A percentile compares a stretch with the other conserved stretches of the same genome.
phyloP scores from a whole-genome alignment of 1,140 invertebrate species.

The Caenorhabditis briggsae region DNA sequence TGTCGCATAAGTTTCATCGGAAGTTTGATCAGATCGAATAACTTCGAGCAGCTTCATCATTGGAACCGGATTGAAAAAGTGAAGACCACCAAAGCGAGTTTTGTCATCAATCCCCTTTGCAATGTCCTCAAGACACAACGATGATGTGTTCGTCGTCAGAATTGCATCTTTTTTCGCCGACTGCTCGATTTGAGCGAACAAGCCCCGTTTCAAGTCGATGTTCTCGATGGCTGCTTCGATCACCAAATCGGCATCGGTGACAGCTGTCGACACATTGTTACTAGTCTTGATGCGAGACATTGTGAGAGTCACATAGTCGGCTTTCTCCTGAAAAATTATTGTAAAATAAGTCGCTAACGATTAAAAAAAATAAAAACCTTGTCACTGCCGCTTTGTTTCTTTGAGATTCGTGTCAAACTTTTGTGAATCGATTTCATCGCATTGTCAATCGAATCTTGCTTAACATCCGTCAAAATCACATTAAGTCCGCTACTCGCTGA shows the following conservation, averaged over 20 bases:
- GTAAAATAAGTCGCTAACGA: not conserved
- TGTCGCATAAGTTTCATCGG: slow-evolving; percentile 84
- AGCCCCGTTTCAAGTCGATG: slow-evolving; percentile 65
- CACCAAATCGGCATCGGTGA: slow-evolving; percentile 70
- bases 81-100: slow-evolving; percentile 85
- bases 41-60: slow-evolving; percentile 89
- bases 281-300: slow-evolving; percentile 49
- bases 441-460: slow-evolving; percentile 59
- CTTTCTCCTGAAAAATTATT: not conserved
- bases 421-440: slow-evolving; percentile 81
- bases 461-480: slow-evolving; percentile 82
- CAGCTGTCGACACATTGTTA: slow-evolving; percentile 56
- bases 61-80: slow-evolving; percentile 92
- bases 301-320: slow-evolving; percentile 7
- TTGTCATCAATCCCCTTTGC: slow-evolving; percentile 80
- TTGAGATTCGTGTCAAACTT: slow-evolving; percentile 84
- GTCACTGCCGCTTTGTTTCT: slow-evolving; percentile 85
- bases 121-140: slow-evolving; percentile 87
- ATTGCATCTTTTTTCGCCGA: slow-evolving; percentile 71
- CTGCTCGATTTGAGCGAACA: slow-evolving; percentile 66
- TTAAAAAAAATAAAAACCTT: slow-evolving; percentile 72
- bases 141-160: slow-evolving; percentile 91
- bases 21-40: slow-evolving; percentile 81
- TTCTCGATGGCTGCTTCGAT: slow-evolving; percentile 73
- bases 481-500: slow-evolving; percentile 72